Evolutionary conservation across 2,113 vertebrate species (phyloP).

Genomic region (Clarias batrachus): DNA sequence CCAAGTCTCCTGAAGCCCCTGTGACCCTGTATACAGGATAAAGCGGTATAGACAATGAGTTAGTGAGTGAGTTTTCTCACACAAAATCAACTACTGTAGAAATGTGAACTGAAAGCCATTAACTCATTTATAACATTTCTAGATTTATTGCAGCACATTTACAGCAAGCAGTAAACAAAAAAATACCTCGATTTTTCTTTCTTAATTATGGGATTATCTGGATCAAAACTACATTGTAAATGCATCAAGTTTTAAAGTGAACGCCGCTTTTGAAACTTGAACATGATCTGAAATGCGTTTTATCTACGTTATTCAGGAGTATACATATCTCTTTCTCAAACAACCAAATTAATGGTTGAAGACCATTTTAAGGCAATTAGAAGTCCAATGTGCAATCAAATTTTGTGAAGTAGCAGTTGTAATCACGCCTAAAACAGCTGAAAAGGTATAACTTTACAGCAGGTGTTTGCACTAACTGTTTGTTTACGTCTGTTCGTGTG

Average conservation of each 20-base stretch:
- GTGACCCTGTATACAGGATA: too few relatives aligned
- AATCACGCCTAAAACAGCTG: not conserved
- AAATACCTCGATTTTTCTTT: not conserved
- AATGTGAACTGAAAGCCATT: not conserved
- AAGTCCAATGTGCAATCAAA: not conserved
- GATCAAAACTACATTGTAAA: not conserved
- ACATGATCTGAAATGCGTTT: not conserved
- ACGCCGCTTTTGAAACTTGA: not conserved
- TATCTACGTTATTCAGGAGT: not conserved
- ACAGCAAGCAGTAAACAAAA: not conserved
- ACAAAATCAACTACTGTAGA: not conserved
- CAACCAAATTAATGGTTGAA: not conserved
- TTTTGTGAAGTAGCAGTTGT: not conserved
- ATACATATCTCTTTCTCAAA: not conserved
- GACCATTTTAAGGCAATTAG: not conserved
- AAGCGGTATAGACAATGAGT: not conserved
- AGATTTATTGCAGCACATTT: not conserved
- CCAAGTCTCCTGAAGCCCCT: too few relatives aligned
- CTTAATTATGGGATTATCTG: not conserved
- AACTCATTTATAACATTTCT: not conserved
- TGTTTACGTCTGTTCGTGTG: constrained; percentile 3
- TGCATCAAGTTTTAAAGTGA: not conserved
- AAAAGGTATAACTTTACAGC: not conserved
- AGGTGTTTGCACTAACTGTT: not conserved
- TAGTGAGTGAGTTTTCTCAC: not conserved